A percentile compares a stretch with the other conserved stretches of the same genome.
These are phyloP conservation scores for Protaetia brevitarsis DNA, from an alignment of 1,140 invertebrate species.

Conservation along the genomic window DNA sequence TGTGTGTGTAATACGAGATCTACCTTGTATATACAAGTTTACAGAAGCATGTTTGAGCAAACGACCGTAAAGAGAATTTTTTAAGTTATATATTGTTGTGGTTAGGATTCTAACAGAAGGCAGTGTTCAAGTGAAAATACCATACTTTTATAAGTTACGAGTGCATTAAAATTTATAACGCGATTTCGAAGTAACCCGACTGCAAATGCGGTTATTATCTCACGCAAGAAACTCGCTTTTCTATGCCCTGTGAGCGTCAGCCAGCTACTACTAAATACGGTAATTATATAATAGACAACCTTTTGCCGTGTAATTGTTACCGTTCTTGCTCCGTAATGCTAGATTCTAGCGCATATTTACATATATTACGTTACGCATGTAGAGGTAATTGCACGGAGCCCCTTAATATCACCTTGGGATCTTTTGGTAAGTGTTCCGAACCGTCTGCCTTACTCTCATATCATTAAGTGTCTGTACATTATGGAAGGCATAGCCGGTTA, in stretches of 20 bases:
- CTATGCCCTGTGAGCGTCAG: background rate
- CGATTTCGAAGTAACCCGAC: background rate
- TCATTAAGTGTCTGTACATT: slow-evolving; percentile 14
- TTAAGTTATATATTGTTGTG: no score
- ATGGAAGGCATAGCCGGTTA: background rate
- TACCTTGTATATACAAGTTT: no score
- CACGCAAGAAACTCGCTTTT: background rate
- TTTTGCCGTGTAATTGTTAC: slow-evolving; percentile 8
- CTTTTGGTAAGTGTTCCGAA: background rate
- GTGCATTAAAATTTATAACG: background rate
- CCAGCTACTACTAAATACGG: background rate
- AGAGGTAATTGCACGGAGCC: slow-evolving; percentile 11
- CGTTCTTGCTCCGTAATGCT: background rate
- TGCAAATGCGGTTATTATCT: background rate
- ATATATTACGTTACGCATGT: slow-evolving; percentile 18
- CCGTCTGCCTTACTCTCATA: slow-evolving; percentile 6
- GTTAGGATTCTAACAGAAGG: no score
- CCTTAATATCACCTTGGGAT: slow-evolving; percentile 4
- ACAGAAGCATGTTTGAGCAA: no score
- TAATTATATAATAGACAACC: slow-evolving; percentile 12
- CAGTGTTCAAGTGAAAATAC: no score
- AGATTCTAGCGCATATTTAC: slow-evolving; percentile 5
- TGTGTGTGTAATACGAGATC: no score
- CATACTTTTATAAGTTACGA: no score
- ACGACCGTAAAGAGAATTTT: no score